These are phyloP conservation scores for Parapsyche elsis DNA, from an alignment of 1,140 invertebrate species.

Conservation along the genomic window DNA sequence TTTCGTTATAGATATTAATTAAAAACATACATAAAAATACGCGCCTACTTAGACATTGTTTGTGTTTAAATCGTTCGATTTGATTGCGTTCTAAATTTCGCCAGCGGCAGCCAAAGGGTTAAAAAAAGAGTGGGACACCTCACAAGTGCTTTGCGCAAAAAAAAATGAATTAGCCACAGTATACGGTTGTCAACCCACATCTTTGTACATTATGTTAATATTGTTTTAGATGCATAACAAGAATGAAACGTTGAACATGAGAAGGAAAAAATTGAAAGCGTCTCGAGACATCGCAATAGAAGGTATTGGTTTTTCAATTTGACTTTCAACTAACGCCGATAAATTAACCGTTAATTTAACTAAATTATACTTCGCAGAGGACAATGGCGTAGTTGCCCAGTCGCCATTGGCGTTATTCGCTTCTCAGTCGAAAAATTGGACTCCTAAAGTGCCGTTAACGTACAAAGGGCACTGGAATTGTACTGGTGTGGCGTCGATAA, in stretches of 20 bases:
- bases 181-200: too few relatives aligned
- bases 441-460: not conserved
- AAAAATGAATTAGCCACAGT: too few relatives aligned
- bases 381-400: slow-evolving; percentile 20
- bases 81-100: not conserved
- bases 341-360: too few relatives aligned
- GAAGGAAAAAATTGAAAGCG: not conserved
- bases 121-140: not conserved
- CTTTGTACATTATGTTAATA: not conserved
- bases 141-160: not conserved
- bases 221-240: slow-evolving; percentile 1
- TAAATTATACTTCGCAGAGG: not conserved
- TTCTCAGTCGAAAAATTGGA: not conserved
- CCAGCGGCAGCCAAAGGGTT: not conserved
- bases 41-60: too few relatives aligned
- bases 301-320: not conserved
- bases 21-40: too few relatives aligned
- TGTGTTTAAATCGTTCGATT: not conserved
- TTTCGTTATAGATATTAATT: too few relatives aligned
- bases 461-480: slow-evolving; percentile 22
- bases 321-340: too few relatives aligned
- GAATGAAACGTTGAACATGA: not conserved
- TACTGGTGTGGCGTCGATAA: slow-evolving; percentile 6
- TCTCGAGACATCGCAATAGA: not conserved
- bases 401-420: slow-evolving; percentile 15